Conservation (phyloP, 2,888 invertebrate genomes). For the Agonopterix subpropinquella region DNA sequence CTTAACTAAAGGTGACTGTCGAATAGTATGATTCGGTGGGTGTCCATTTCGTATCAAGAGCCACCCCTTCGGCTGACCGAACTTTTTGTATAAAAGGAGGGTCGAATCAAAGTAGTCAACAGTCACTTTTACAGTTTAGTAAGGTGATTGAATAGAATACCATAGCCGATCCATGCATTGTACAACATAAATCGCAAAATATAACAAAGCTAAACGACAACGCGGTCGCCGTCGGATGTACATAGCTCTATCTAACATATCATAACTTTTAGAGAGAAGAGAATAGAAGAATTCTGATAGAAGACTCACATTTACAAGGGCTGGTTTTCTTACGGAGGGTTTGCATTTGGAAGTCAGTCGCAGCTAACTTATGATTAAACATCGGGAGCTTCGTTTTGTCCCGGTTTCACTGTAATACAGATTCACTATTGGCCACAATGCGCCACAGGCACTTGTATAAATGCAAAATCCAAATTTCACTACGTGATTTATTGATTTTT, state of each 20-base stretch:
- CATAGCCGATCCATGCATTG: constrained; percentile 56
- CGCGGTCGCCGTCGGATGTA: constrained; percentile 46
- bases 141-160: constrained; percentile 28
- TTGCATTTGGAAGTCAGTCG: constrained; percentile 84
- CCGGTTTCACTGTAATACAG: constrained; percentile 60
- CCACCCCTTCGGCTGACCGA: too few species aligned
- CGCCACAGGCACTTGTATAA: constrained; percentile 29
- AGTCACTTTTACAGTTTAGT: constrained; percentile 24
- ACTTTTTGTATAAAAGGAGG: neutral
- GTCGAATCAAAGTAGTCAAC: constrained; percentile 1
- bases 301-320: constrained; percentile 93
- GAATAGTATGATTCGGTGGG: neutral
- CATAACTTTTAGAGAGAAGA: constrained; percentile 24
- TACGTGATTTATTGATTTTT: constrained; percentile 62
- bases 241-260: constrained; percentile 59
- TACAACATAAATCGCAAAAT: constrained; percentile 61
- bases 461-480: constrained; percentile 44
- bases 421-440: constrained; percentile 47
- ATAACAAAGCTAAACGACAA: constrained; percentile 57
- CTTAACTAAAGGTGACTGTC: constrained; percentile 14
- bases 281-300: constrained; percentile 20
- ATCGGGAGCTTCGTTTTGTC: constrained; percentile 45
- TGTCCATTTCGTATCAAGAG: neutral
- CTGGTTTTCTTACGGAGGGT: constrained; percentile 95
- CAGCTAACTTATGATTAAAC: constrained; percentile 73